Conservation (phyloP, 2,888 invertebrate species). For the Apantesis nais region DNA sequence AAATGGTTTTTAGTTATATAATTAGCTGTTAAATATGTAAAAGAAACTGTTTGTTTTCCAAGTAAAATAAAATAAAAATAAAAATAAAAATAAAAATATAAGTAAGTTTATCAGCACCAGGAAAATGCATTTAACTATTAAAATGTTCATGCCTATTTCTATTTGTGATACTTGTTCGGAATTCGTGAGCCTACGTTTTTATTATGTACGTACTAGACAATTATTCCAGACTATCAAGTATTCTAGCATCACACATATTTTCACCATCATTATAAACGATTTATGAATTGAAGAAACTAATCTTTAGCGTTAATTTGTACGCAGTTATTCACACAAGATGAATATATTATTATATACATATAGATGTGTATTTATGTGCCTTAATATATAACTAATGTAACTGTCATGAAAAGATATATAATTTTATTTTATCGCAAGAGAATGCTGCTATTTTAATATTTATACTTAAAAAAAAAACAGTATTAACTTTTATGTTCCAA, state of each 20-base stretch:
- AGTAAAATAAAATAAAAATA: no score
- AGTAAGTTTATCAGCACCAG: no score
- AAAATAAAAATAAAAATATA: no score
- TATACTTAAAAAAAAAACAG: no score
- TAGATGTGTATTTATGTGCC: neutral
- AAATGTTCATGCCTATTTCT: no score
- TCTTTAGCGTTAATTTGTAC: slow-evolving; percentile 13
- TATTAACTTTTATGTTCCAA: neutral
- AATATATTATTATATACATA: no score
- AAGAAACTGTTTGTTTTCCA: no score
- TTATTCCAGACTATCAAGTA: neutral
- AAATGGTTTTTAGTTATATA: no score
- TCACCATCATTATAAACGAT: slow-evolving; percentile 10
- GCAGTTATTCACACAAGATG: slow-evolving; percentile 15
- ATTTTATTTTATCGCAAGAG: no score
- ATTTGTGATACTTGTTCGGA: neutral
- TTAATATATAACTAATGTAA: slow-evolving; percentile 5
- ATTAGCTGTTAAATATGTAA: no score
- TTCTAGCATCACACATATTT: slow-evolving; percentile 8
- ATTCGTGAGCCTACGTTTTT: neutral
- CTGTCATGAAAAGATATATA: neutral
- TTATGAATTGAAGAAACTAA: slow-evolving; percentile 16
- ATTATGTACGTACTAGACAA: neutral
- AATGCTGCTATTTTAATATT: no score
- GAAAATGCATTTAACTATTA: no score